Base-by-base conservation (phyloP, 2,113 vertebrate species). In the Pycnonotus jocosus region DNA sequence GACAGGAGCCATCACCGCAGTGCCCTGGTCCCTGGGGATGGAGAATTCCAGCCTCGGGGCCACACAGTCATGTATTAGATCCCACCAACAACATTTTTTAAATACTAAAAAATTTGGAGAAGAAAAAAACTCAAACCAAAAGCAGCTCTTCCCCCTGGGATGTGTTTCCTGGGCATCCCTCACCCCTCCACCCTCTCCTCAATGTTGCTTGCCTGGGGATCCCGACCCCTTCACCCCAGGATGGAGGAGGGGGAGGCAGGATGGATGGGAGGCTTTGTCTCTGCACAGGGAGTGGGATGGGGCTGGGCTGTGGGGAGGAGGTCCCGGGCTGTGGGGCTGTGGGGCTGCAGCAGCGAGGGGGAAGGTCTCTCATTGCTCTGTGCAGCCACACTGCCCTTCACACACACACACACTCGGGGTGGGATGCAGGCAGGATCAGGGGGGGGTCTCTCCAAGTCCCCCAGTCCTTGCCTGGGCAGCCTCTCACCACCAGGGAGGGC, bases 201-300 rank as follows among this genome's bases (percentile, higher is more conserved):
- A 10, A 14, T 7, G 3, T 10, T 9, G 5, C 42, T 31, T 10
- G 1, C 48, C 47, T 19, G 38, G 79, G 30, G 37, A 12, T 72
- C 74, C 33, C 0, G 0, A 33, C 4, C 17, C 12, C 48, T 44
- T 22, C 1, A 3, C 12, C 40, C 22, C 37, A 27, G 71, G 14
- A 48, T 1, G 27, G 37, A 57, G 51, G 33, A 56, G 54, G 20
- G 19, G 54, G 48, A 48, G 40, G 24, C 5, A 6, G 60, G 51
- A 47, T 6, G 30, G 83, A 6, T 5, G 16, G 60, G 40, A 42
- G 74, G 40, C 33, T 69, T 19, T 27, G 28, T 60, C 81, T 73
- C 40, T 47, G 73, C 23, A 1, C 10, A 3, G 28, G 89, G 71
- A 62, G n/a, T 0, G 2, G 80, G 64, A 51, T 1, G 11, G 40